These are phyloP conservation scores for Sisor rabdophorus DNA, from an alignment of 2,113 vertebrate species.

Conservation along the genomic window DNA sequence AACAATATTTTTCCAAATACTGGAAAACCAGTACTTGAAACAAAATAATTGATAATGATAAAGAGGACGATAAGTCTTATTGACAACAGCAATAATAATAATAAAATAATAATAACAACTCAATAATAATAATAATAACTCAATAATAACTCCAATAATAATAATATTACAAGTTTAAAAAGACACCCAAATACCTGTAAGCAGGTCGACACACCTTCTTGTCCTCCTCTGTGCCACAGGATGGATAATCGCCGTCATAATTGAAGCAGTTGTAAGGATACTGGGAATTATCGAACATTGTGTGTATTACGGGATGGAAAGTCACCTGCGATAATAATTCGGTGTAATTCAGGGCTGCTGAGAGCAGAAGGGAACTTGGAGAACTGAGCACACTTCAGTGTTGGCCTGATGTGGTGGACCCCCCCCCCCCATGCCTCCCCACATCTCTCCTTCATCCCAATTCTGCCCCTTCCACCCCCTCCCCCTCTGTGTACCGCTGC, in stretches of 20 bases:
- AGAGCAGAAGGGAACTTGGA: constrained; percentile 29
- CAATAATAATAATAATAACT: not conserved
- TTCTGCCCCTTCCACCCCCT: too few species aligned
- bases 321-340: constrained; percentile 26
- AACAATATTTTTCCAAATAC: too few species aligned
- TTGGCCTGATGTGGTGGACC: constrained; percentile 33
- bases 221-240: constrained; percentile 85
- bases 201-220: constrained; percentile 90
- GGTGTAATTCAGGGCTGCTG: constrained; percentile 24
- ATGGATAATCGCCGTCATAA: constrained; percentile 88
- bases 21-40: too few species aligned
- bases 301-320: constrained; percentile 23
- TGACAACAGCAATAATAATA: not conserved
- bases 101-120: too few species aligned
- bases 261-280: constrained; percentile 98
- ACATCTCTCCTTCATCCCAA: too few species aligned
- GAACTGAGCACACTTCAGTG: constrained; percentile 17
- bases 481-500: constrained; percentile 16
- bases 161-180: not conserved
- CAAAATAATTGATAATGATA: too few species aligned
- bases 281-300: constrained; percentile 92
- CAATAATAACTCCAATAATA: not conserved
- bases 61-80: too few species aligned
- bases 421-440: not conserved
- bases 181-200: constrained; percentile 76